Percentiles rank a stretch among this genome's conserved stretches.
phyloP scores from a whole-genome alignment of 35 echinoderm and acorn worm genomes.

The Ophiothrix spiculata region DNA sequence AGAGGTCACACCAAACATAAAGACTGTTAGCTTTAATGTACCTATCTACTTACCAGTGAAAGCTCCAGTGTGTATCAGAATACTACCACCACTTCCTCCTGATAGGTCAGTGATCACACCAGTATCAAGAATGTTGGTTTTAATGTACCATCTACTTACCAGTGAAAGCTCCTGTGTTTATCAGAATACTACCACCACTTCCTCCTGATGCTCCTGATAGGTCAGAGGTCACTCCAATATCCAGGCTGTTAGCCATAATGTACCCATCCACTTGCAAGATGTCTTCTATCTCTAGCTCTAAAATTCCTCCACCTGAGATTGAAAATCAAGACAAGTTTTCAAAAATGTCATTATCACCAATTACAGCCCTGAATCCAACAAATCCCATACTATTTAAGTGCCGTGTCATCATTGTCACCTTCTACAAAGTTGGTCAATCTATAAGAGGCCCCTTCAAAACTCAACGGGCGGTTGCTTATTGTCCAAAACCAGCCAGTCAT shows the following conservation, averaged over 20 bases:
- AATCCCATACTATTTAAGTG: too few relatives aligned
- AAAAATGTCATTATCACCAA: too few relatives aligned
- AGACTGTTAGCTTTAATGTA: slow-evolving; percentile 76
- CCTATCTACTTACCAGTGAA: slow-evolving; percentile 70
- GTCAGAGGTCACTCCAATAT: slow-evolving; percentile 3
- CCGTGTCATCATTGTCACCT: too few relatives aligned
- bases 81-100: slow-evolving; percentile 90
- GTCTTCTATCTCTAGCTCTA: slow-evolving; percentile 55
- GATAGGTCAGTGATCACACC: slow-evolving; percentile 6
- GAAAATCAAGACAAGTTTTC: too few relatives aligned
- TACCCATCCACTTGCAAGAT: slow-evolving; percentile 68
- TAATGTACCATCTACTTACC: slow-evolving; percentile 69
- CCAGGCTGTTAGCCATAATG: slow-evolving; percentile 74
- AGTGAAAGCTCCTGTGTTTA: slow-evolving; percentile 61
- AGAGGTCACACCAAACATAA: slow-evolving; percentile 8
- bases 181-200: slow-evolving; percentile 83
- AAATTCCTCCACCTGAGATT: slow-evolving; percentile 75
- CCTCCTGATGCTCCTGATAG: slow-evolving; percentile 77
- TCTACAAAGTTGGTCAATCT: too few relatives aligned
- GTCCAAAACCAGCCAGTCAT: too few relatives aligned
- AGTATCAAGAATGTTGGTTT: slow-evolving; percentile 65
- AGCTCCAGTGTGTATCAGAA: slow-evolving; percentile 66
- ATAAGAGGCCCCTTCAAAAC: too few relatives aligned
- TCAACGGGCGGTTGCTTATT: too few relatives aligned
- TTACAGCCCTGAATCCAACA: too few relatives aligned